Evolutionary conservation across 2,888 invertebrate species (phyloP).

Genomic region (Cerastoderma edule): DNA sequence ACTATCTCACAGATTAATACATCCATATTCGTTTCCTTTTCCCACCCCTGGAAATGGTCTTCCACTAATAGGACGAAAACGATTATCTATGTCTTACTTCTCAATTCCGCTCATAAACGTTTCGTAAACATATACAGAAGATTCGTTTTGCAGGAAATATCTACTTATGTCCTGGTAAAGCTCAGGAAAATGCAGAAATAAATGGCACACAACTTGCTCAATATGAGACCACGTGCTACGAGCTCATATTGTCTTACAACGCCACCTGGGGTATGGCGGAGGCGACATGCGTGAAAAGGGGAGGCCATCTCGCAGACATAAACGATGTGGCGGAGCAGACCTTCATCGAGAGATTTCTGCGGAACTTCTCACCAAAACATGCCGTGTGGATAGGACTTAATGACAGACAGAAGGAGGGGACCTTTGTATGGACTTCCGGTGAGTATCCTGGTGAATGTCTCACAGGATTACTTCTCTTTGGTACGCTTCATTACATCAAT

Average conservation of each 20-base stretch:
- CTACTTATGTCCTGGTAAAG: not conserved
- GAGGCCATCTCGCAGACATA: conserved; percentile 24
- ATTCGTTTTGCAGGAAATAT: conserved; percentile 9
- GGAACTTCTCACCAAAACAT: conserved; percentile 5
- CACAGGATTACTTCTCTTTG: no score
- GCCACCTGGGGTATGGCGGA: conserved; percentile 4
- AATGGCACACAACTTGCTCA: not conserved
- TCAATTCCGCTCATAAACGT: no score
- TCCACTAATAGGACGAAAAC: no score
- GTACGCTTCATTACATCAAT: not conserved
- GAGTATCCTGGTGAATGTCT: no score
- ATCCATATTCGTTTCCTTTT: no score
- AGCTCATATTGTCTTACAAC: not conserved
- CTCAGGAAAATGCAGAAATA: not conserved
- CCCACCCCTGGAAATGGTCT: no score
- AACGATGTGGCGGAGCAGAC: conserved; percentile 17
- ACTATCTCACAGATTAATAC: no score
- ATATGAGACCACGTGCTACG: conserved; percentile 1
- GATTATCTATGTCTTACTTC: no score
- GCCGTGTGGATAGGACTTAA: conserved; percentile 28
- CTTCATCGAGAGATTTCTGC: conserved; percentile 17
- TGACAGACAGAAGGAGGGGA: conserved; percentile 19
- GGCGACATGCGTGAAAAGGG: conserved; percentile 3
- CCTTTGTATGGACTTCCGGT: conserved; percentile 29
- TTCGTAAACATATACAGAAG: not conserved